These are phyloP conservation scores for Cephalopachus bancanus DNA, from an alignment of 2,797 vertebrate species.

Conservation along the genomic window DNA sequence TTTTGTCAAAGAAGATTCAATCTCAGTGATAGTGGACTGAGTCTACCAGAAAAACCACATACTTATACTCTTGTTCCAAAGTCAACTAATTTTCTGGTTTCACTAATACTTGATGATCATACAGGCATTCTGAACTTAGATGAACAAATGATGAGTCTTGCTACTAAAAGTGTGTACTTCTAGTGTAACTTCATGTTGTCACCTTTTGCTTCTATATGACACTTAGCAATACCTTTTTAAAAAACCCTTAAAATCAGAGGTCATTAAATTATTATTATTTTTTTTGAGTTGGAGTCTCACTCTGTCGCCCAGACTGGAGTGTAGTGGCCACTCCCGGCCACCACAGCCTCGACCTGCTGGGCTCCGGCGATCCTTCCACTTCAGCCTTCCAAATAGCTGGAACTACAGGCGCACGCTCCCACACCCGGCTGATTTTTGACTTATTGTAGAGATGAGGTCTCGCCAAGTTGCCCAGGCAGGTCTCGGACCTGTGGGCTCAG, in stretches of 20 bases:
- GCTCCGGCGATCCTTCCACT: too few species aligned
- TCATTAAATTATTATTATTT: background rate
- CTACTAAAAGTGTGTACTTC: background rate
- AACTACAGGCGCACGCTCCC: too few species aligned
- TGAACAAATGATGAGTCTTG: background rate
- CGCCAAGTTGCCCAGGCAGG: too few species aligned
- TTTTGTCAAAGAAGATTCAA: background rate
- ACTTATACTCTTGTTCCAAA: background rate
- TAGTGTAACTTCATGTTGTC: background rate
- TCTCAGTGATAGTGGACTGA: background rate
- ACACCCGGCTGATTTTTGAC: too few species aligned
- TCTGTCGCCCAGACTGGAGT: too few species aligned
- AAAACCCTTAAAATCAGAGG: background rate
- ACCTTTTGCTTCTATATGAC: background rate
- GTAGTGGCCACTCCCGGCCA: too few species aligned
- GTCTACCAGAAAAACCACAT: background rate
- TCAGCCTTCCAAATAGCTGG: too few species aligned
- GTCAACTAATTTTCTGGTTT: background rate
- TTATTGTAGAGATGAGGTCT: too few species aligned
- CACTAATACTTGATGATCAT: background rate
- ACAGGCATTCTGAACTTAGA: conserved; percentile 24
- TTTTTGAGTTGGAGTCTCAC: too few species aligned
- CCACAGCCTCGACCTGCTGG: too few species aligned
- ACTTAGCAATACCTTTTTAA: conserved; percentile 23
- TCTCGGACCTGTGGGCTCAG: too few species aligned